Base-by-base conservation (phyloP, 2,888 invertebrate genomes). In the Leucania comma region DNA sequence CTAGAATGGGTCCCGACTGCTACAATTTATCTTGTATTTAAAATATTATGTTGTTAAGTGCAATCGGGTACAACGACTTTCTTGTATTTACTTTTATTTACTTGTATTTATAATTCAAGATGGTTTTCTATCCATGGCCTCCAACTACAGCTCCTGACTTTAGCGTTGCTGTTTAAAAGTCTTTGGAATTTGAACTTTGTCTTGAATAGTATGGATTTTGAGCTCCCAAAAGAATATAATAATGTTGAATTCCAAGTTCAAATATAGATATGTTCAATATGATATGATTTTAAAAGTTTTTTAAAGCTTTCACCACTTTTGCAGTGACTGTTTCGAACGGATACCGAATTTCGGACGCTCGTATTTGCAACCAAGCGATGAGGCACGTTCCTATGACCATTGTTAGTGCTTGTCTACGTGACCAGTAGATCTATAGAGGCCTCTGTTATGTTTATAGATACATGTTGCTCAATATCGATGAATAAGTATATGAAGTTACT, bases 361-460 rank as follows among this genome's bases (percentile, higher is more conserved):
- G 60, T 66, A 38, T 63, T 62, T 32, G 51, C 38, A 59, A 20
- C n/a, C 35, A 2, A 32, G 50, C 20, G 73, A 59, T 54, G 80
- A 22, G 38, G 51, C 80, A 77, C 80, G 76, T 77, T 46, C 22
- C 63, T 64, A 51, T 57, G 60, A 10, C 53, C 48, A 75, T 77
- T 77, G 68, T 80, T 74, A 76, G 80, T 80, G 50, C 59, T 57
- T 22, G 56, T 20, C 56, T 80, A 77, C 75, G 77, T 77, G 77
- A 80, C 68, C 42, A 59, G 32, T 54, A 38, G 26, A 48, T 38
- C 24, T 46, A 59, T 67, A 59, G 32, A 48, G 63, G 56, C 54
- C 32, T 63, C 60, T 67, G 51, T 57, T 53, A 60, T 20, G 50
- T 58, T 17, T 42, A 42, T 42, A 42, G 5, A 42, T 42, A 51